Conservation (phyloP, 2,113 vertebrate genomes). For the Okapia johnstoni region DNA sequence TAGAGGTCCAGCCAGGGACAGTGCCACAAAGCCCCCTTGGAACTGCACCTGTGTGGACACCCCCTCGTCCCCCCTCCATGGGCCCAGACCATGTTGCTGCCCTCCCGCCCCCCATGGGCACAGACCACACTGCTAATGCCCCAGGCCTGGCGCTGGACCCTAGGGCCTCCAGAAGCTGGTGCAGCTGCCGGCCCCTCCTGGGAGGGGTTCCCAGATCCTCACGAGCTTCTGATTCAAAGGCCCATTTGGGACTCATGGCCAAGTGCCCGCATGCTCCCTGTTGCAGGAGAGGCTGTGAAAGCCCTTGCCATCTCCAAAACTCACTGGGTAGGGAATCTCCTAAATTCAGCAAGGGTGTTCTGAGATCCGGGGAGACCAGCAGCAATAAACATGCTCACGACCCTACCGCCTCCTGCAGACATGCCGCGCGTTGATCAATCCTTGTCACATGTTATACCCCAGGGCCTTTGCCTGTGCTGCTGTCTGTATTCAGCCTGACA, state of each 20-base stretch:
- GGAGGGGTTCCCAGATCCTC: not conserved
- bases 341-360: not conserved
- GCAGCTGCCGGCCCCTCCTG: too few species aligned
- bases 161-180: fast-evolving
- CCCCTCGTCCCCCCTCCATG: fast-evolving
- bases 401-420: fast-evolving
- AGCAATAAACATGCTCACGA: fast-evolving
- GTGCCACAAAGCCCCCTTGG: too few species aligned
- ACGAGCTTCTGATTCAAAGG: not conserved
- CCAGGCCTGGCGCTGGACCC: not conserved
- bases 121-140: fast-evolving
- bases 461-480: not conserved
- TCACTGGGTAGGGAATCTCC: not conserved
- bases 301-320: not conserved
- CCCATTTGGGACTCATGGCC: not conserved
- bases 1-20: not conserved
- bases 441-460: fast-evolving
- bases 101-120: fast-evolving
- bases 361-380: not conserved
- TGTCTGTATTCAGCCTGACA: fast-evolving
- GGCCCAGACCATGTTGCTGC: not conserved
- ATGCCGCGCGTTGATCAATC: fast-evolving
- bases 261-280: not conserved
- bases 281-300: not conserved
- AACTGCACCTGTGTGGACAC: fast-evolving